A percentile compares a stretch with the other conserved stretches of the same genome.
Conservation (phyloP, 2,797 vertebrate species). For the Lemur catta region DNA sequence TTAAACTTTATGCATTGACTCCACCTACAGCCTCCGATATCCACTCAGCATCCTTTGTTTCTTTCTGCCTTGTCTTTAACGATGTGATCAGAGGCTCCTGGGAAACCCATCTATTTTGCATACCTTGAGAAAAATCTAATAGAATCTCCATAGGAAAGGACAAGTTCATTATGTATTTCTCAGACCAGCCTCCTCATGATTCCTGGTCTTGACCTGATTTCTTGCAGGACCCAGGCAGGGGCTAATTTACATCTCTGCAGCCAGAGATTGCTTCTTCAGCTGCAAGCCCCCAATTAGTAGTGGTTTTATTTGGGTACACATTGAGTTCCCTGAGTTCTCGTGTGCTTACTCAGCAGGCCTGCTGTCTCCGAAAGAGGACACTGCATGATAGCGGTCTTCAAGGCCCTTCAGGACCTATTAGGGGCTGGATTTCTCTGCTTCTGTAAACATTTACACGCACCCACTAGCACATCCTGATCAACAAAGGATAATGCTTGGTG, state of each 20-base stretch:
- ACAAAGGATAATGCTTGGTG: neutral
- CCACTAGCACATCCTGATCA: neutral
- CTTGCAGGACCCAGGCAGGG: neutral
- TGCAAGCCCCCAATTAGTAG: neutral
- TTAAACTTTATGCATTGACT: neutral
- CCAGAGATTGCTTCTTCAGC: neutral
- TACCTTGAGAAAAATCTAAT: neutral
- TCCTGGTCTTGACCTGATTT: constrained; percentile 51
- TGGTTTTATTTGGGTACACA: neutral
- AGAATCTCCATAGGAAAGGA: neutral
- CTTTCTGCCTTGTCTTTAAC: neutral
- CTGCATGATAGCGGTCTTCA: accelerated
- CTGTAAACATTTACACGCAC: neutral
- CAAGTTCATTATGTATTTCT: neutral
- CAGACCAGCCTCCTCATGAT: neutral
- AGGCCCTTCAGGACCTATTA: neutral
- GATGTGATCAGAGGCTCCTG: neutral
- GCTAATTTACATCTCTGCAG: neutral
- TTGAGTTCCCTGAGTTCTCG: neutral
- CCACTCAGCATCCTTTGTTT: neutral
- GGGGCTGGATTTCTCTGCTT: neutral
- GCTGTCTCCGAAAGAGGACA: constrained; percentile 30
- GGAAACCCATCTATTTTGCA: neutral
- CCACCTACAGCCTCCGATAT: neutral
- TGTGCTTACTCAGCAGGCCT: constrained; percentile 3